phyloP scores from a whole-genome alignment of 2,113 vertebrate genomes.

The Sclerurus mexicanus region DNA sequence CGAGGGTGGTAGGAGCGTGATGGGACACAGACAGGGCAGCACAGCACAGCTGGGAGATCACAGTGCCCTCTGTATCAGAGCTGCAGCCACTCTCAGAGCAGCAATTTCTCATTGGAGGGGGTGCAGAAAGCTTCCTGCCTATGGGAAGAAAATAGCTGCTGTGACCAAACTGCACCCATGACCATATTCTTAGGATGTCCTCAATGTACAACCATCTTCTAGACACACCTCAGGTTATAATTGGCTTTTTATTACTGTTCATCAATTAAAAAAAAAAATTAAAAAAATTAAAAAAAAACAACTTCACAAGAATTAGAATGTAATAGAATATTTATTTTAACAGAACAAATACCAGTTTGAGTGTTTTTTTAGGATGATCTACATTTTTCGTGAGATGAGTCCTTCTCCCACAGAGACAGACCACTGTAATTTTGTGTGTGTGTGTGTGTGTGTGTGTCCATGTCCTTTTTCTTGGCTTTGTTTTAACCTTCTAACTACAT shows the following conservation, averaged over 20 bases:
- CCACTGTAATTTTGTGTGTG: background rate
- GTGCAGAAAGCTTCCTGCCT: background rate
- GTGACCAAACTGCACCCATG: accelerated
- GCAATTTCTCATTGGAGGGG: background rate
- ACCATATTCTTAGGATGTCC: background rate
- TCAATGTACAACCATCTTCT: background rate
- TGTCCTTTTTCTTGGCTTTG: background rate
- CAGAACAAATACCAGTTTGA: background rate
- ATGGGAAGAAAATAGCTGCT: background rate
- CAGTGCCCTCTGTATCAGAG: background rate
- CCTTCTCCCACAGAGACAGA: background rate
- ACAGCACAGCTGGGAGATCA: accelerated
- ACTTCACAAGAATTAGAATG: background rate
- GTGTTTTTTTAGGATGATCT: accelerated
- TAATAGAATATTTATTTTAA: background rate
- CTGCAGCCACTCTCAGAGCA: accelerated
- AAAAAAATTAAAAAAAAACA: too few relatives aligned
- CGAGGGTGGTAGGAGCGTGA: accelerated
- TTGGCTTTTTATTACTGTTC: background rate
- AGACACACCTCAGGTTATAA: background rate
- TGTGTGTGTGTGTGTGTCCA: too few relatives aligned
- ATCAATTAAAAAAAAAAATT: background rate
- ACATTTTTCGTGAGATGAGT: background rate
- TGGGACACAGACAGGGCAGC: background rate
- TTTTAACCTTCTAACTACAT: background rate